Percentiles rank a stretch among this genome's conserved stretches.
Evolutionary conservation across 2,797 vertebrate species (phyloP).

Genomic region (Eutrigla gurnardus): DNA sequence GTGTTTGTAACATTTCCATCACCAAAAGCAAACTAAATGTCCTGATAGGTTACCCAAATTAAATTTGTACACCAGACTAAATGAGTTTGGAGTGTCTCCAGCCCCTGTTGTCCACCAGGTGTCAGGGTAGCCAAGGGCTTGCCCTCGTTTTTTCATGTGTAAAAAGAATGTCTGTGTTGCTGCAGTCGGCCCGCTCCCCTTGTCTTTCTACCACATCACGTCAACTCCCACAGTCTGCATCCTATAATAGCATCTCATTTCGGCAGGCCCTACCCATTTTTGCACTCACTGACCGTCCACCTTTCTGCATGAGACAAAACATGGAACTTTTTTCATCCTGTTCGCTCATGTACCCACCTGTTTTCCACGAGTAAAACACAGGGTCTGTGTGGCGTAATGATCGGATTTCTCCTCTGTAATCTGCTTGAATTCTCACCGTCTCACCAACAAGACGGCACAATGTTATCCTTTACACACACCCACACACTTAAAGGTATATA

Average conservation of each 20-base stretch:
- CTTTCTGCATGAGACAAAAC: constrained; percentile 66
- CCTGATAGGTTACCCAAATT: background rate
- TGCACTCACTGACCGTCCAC: constrained; percentile 77
- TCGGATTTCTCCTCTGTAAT: constrained; percentile 86
- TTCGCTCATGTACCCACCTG: constrained; percentile 80
- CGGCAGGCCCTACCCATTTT: constrained; percentile 58
- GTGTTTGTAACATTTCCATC: background rate
- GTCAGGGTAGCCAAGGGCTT: constrained; percentile 67
- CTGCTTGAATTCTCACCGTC: constrained; percentile 79
- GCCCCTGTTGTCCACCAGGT: constrained; percentile 79
- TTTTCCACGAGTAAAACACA: constrained; percentile 81
- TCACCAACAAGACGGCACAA: constrained; percentile 62
- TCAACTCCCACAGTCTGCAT: constrained; percentile 48
- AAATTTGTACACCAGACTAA: background rate
- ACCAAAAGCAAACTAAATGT: background rate
- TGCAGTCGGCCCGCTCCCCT: constrained; percentile 24
- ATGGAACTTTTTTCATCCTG: constrained; percentile 77
- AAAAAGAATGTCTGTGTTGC: constrained; percentile 13
- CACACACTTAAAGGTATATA: background rate
- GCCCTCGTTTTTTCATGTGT: background rate
- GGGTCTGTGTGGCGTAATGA: constrained; percentile 82
- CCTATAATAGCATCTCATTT: constrained; percentile 51
- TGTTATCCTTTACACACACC: constrained; percentile 49
- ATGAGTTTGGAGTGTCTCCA: background rate
- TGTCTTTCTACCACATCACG: constrained; percentile 45